Percentiles rank a stretch among this genome's conserved stretches.
These are phyloP conservation scores for Blastobasis adustella DNA, from an alignment of 2,888 invertebrate species.

Conservation along the genomic window DNA sequence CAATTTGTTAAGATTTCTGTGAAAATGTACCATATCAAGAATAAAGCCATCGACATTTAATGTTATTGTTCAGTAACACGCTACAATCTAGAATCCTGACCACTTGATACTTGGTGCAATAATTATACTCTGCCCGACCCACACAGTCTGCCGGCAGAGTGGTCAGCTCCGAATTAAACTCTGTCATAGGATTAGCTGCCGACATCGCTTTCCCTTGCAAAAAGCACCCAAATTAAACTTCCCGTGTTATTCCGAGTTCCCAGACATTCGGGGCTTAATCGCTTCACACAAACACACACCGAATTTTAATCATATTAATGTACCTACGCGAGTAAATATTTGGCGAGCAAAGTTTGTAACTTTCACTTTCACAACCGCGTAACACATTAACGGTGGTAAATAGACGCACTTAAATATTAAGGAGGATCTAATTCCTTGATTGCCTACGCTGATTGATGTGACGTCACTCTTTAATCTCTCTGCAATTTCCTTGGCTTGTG, in stretches of 20 bases:
- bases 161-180: not conserved
- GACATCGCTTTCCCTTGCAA: no score
- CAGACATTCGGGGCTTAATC: not conserved
- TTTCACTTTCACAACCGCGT: not conserved
- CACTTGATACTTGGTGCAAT: no score
- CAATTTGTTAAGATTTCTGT: no score
- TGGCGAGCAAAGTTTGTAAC: not conserved
- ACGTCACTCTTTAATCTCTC: conserved; percentile 21
- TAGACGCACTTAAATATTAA: conserved; percentile 4
- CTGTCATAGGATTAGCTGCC: not conserved
- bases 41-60: no score
- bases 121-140: no score
- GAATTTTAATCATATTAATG: not conserved
- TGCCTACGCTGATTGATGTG: conserved; percentile 37
- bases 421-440: conserved; percentile 30
- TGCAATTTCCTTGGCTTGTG: conserved; percentile 10
- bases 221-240: no score
- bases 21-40: no score
- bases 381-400: not conserved
- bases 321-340: not conserved
- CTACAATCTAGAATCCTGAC: no score
- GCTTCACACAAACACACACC: not conserved
- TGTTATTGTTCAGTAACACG: no score
- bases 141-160: not conserved
- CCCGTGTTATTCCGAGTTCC: not conserved